Base-by-base conservation (phyloP, 2,113 vertebrate genomes). In the Cisticola juncidis region DNA sequence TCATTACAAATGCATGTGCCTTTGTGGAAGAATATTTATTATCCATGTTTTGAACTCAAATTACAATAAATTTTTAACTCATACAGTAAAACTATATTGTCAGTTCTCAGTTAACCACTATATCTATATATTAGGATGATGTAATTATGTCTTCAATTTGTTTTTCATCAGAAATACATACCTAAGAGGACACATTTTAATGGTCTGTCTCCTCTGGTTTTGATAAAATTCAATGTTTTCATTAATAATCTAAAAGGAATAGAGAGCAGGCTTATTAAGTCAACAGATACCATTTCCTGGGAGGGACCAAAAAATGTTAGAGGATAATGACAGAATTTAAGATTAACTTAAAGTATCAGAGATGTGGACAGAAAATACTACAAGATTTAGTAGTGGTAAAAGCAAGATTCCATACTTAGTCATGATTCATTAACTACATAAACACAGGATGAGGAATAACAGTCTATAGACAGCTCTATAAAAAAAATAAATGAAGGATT, bases 371-470 rank as follows among this genome's bases (percentile, higher is more conserved):
- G 84, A 89, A 84, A 71, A 58, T 35, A 66, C 16, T 11, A 28
- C 17, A 57, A 29, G 4, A 65, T 66, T 73, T n/a, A 61, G 36
- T 45, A 78, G 8, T 36, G 9, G 7, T 47, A 89, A 81, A 91
- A 84, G 24, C 19, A 74, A 51, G 33, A 62, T 81, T 9, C 14
- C 14, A 11, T 23, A 11, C 8, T 70, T 44, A 58, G 11, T 33
- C 21, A 36, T 44, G 23, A 73, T 58, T 65, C 62, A 62, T 78
- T 86, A 78, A 48, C 24, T 23, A 2, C 19, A 64, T 61, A 71
- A 89, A 79, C 61, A 90, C 25, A 90, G 40, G 23, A 87, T 40
- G 28, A 85, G 24, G 20, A 87, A 81, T 47, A 92, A 25, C 23
- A 5, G 11, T 12, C 16, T 93, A 18, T 11, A 92, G 68, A 85